These are phyloP conservation scores for Linnaemya tessellans DNA, from an alignment of 2,888 invertebrate genomes.

Conservation along the genomic window DNA sequence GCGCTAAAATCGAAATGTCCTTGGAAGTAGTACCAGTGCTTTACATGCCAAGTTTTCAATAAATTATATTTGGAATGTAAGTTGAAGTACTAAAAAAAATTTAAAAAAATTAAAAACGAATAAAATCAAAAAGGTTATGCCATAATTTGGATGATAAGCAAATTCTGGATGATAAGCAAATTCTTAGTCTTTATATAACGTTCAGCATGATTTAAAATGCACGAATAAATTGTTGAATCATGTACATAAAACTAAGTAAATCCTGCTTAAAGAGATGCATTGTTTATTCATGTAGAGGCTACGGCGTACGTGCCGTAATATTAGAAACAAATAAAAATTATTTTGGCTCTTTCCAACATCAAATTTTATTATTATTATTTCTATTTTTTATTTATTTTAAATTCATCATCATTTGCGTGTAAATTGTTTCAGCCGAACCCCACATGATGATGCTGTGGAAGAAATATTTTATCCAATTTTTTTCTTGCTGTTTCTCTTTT, in stretches of 20 bases:
- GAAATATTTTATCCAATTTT: constrained; percentile 16
- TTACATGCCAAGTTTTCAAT: too few species aligned
- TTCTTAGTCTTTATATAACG: too few species aligned
- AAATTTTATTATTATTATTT: constrained; percentile 4
- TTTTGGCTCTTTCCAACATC: constrained; percentile 26
- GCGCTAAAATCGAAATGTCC: too few species aligned
- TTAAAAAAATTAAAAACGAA: too few species aligned
- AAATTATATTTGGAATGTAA: too few species aligned
- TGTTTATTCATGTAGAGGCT: constrained; percentile 19
- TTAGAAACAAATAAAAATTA: constrained; percentile 1
- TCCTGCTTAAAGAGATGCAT: neutral
- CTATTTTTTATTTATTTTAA: constrained; percentile 35
- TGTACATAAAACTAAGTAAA: constrained; percentile 35
- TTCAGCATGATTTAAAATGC: neutral
- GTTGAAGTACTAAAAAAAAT: too few species aligned
- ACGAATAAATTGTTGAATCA: constrained; percentile 2
- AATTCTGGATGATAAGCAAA: too few species aligned
- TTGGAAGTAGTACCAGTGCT: too few species aligned
- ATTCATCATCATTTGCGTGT: constrained; percentile 55
- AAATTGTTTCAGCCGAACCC: constrained; percentile 14
- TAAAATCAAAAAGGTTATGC: too few species aligned
- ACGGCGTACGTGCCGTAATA: constrained; percentile 46
- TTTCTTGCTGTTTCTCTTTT: neutral
- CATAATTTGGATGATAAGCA: too few species aligned
- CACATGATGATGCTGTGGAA: constrained; percentile 28